Evolutionary conservation across 2,888 invertebrate species (phyloP).

Genomic region (Caenorhabditis uteleia): DNA sequence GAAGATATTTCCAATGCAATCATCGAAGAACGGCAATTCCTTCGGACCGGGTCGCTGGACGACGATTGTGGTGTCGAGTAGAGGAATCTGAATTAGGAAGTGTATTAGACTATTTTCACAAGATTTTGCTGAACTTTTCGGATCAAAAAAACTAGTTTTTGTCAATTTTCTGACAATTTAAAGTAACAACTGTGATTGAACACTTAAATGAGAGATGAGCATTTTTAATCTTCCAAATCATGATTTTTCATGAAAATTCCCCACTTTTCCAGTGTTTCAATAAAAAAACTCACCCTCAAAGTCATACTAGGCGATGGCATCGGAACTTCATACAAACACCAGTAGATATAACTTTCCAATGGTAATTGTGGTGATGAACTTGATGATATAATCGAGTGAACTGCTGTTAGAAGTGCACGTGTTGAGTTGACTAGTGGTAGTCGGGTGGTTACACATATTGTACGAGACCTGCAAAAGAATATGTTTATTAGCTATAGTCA

Average conservation of each 20-base stretch:
- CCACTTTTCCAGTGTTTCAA: neutral
- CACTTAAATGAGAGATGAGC: too few relatives aligned
- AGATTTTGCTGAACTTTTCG: too few relatives aligned
- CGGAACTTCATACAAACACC: slow-evolving; percentile 88
- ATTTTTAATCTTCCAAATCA: too few relatives aligned
- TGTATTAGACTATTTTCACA: too few relatives aligned
- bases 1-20: slow-evolving; percentile 86
- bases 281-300: slow-evolving; percentile 74
- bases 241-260: neutral
- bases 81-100: slow-evolving; percentile 47
- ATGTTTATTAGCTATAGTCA: too few relatives aligned
- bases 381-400: slow-evolving; percentile 72
- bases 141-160: too few relatives aligned
- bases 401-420: slow-evolving; percentile 78
- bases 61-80: slow-evolving; percentile 52
- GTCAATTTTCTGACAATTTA: too few relatives aligned
- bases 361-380: slow-evolving; percentile 77
- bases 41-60: slow-evolving; percentile 71
- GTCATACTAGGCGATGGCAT: slow-evolving; percentile 88
- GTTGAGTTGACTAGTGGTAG: slow-evolving; percentile 85
- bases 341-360: slow-evolving; percentile 92
- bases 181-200: neutral
- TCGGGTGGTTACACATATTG: slow-evolving; percentile 89
- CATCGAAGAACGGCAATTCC: slow-evolving; percentile 93
- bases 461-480: slow-evolving; percentile 78